Evolutionary conservation across 2,888 invertebrate genomes (phyloP).

Genomic region (Ecliptopera silaceata): DNA sequence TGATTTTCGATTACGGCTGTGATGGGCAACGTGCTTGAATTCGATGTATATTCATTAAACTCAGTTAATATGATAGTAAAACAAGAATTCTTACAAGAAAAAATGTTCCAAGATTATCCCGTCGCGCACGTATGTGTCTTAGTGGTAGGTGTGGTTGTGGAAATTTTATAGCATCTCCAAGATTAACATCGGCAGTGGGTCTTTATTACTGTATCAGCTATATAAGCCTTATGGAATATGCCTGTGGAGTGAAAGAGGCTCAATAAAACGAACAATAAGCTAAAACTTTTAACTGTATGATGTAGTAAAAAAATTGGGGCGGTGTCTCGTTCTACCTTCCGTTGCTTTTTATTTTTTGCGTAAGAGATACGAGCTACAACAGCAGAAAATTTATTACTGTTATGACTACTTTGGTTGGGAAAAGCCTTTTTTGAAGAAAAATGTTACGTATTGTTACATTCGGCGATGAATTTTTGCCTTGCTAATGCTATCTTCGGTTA

Average conservation of each 20-base stretch:
- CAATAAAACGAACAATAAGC: slow-evolving; percentile 25
- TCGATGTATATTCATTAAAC: slow-evolving; percentile 32
- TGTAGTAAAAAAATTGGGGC: slow-evolving; percentile 21
- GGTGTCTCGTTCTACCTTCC: slow-evolving; percentile 7
- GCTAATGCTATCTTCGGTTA: slow-evolving; percentile 7
- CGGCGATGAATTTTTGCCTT: slow-evolving; percentile 6
- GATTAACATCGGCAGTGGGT: slow-evolving; percentile 31
- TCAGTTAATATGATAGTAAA: too few species aligned
- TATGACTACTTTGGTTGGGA: slow-evolving; percentile 23
- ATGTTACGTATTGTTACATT: slow-evolving; percentile 15
- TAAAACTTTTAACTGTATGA: slow-evolving; percentile 25
- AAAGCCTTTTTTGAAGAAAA: slow-evolving; percentile 23
- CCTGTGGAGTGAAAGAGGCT: slow-evolving; percentile 16
- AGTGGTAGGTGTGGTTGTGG: slow-evolving; percentile 2
- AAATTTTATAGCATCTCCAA: slow-evolving; percentile 26
- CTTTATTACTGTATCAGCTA: slow-evolving; percentile 40
- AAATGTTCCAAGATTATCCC: neutral
- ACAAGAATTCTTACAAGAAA: too few species aligned
- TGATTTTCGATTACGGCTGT: slow-evolving; percentile 53
- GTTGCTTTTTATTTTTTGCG: slow-evolving; percentile 21
- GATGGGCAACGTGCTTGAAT: slow-evolving; percentile 33
- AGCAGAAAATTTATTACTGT: slow-evolving; percentile 24
- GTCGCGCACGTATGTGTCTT: slow-evolving; percentile 4
- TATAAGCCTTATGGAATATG: slow-evolving; percentile 22
- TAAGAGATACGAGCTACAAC: slow-evolving; percentile 19